Conservation (phyloP, 2,888 invertebrate genomes). For the Chalcis sispes region DNA sequence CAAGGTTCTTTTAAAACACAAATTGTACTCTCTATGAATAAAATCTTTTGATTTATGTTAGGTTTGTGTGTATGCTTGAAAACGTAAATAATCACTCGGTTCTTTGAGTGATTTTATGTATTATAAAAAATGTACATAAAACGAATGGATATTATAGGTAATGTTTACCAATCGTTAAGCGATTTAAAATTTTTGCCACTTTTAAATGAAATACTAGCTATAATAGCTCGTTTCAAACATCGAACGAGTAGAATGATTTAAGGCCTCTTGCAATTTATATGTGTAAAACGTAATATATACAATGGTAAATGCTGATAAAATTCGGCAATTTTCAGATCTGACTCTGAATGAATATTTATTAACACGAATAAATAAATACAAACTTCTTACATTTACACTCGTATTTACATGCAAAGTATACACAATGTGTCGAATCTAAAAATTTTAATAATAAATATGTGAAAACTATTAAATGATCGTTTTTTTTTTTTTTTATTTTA, state of each 20-base stretch:
- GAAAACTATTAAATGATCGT: slow-evolving; percentile 29
- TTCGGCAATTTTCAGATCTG: slow-evolving; percentile 37
- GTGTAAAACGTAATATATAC: slow-evolving; percentile 36
- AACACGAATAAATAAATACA: slow-evolving; percentile 33
- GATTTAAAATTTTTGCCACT: slow-evolving; percentile 37
- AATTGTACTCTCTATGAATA: slow-evolving; percentile 22
- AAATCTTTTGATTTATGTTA: slow-evolving; percentile 33
- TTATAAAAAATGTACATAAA: slow-evolving; percentile 53
- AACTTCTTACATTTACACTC: slow-evolving; percentile 49
- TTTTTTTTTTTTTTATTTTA: too few relatives aligned
- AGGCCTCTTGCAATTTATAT: slow-evolving; percentile 45
- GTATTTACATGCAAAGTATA: slow-evolving; percentile 29
- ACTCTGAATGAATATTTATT: slow-evolving; percentile 45
- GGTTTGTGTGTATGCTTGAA: slow-evolving; percentile 31
- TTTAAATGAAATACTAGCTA: slow-evolving; percentile 30
- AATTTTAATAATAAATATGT: slow-evolving; percentile 44
- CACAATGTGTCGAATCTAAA: slow-evolving; percentile 30
- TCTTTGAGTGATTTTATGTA: slow-evolving; percentile 40
- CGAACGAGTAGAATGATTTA: slow-evolving; percentile 34
- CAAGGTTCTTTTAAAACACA: slow-evolving; percentile 29
- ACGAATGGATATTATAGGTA: slow-evolving; percentile 49
- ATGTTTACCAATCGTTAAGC: slow-evolving; percentile 34
- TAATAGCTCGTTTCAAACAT: slow-evolving; percentile 16
- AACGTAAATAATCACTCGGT: slow-evolving; percentile 7
- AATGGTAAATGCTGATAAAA: slow-evolving; percentile 8